phyloP scores from a whole-genome alignment of 64 coral and sea anemone genomes.

The Montipora efflorescens region DNA sequence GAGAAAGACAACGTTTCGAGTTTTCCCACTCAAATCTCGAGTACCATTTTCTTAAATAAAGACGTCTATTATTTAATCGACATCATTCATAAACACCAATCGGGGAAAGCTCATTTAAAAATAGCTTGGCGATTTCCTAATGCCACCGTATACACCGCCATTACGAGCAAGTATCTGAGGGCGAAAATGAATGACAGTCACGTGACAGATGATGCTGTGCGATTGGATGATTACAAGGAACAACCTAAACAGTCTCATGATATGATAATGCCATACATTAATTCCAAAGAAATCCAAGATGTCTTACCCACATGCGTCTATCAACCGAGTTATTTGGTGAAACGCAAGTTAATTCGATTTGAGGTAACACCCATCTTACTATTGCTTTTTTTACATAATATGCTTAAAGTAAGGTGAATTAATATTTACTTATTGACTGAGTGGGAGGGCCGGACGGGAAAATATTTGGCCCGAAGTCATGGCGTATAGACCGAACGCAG shows the following conservation, averaged over 20 bases:
- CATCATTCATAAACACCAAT: slow-evolving; percentile 71
- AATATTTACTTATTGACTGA: no score
- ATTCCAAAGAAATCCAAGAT: not conserved
- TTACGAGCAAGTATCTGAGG: slow-evolving; percentile 46
- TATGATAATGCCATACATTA: slow-evolving; percentile 39
- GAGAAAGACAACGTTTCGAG: slow-evolving; percentile 52
- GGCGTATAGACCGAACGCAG: no score
- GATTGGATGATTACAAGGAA: slow-evolving; percentile 50
- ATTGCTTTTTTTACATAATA: no score
- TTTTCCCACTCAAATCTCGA: slow-evolving; percentile 69
- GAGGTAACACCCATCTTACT: slow-evolving; percentile 42
- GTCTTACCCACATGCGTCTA: slow-evolving; percentile 66
- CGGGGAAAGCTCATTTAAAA: slow-evolving; percentile 54
- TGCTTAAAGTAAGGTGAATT: no score
- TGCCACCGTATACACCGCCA: slow-evolving; percentile 33
- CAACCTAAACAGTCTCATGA: not conserved
- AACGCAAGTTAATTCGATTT: slow-evolving; percentile 78
- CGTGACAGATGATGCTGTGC: slow-evolving; percentile 54
- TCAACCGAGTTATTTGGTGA: slow-evolving; percentile 87
- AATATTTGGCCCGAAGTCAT: no score
- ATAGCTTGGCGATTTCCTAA: slow-evolving; percentile 59
- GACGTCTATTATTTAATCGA: slow-evolving; percentile 60
- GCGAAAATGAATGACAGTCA: slow-evolving; percentile 69
- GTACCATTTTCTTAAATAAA: slow-evolving; percentile 33
- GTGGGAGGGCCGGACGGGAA: no score